phyloP scores from a whole-genome alignment of 2,888 invertebrate genomes.

The Linhomoeus sp. region DNA sequence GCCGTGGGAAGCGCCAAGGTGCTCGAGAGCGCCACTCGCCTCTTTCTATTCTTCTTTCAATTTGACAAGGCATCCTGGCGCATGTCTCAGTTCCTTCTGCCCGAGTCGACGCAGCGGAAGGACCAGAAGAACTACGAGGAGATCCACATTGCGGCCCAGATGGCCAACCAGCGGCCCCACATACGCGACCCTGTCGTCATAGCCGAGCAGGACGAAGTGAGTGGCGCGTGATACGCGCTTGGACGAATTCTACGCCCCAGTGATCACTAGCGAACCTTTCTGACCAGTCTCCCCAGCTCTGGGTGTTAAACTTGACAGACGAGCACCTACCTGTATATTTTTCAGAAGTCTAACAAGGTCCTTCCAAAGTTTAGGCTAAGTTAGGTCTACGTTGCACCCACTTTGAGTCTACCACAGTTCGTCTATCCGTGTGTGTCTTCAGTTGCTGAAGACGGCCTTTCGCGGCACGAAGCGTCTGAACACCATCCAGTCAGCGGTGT shows the following conservation, averaged over 20 bases:
- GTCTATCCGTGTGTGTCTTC: no score
- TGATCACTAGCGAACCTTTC: no score
- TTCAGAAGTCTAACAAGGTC: no score
- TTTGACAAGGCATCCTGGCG: no score
- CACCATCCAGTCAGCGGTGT: constrained; percentile 85
- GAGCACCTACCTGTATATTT: no score
- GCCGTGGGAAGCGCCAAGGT: neutral
- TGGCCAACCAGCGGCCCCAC: constrained; percentile 1
- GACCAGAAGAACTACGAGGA: constrained; percentile 60
- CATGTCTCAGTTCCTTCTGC: constrained; percentile 43
- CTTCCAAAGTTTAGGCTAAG: no score
- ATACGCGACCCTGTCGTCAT: neutral
- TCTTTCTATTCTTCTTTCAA: constrained; percentile 1
- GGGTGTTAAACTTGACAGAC: no score
- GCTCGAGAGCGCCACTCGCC: neutral
- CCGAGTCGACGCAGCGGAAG: constrained; percentile 52
- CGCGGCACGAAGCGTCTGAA: constrained; percentile 65
- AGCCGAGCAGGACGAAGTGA: neutral
- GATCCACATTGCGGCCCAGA: constrained; percentile 39
- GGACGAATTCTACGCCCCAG: no score
- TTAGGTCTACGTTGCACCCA: no score
- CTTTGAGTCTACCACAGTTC: no score
- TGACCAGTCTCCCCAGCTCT: no score
- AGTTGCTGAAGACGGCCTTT: constrained; percentile 73
- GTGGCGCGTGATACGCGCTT: no score